Evolutionary conservation across 1,140 invertebrate genomes (phyloP).

Genomic region (Pseudachorutes palmiensis): DNA sequence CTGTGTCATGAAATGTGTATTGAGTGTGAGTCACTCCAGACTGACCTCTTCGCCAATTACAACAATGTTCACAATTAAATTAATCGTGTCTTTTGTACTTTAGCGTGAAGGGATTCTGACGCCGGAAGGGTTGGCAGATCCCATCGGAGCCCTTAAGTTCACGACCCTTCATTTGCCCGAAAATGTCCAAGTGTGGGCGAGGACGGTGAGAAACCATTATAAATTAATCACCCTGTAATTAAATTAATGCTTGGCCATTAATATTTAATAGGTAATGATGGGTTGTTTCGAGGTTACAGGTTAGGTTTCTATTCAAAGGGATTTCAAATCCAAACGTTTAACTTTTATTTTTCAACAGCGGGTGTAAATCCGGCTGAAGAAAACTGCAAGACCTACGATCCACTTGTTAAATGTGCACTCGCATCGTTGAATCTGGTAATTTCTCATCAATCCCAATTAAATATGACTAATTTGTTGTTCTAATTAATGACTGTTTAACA

Average conservation of each 20-base stretch:
- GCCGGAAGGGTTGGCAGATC: neutral
- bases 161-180: neutral
- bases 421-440: no score
- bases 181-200: neutral
- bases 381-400: slow-evolving; percentile 7
- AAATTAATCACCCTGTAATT: no score
- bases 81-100: neutral
- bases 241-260: no score
- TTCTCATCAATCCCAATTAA: no score
- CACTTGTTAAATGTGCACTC: neutral
- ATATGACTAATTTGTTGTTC: neutral
- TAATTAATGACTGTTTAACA: no score
- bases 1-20: slow-evolving; percentile 19
- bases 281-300: slow-evolving; percentile 2
- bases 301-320: neutral
- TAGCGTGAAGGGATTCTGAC: neutral
- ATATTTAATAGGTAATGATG: no score
- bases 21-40: neutral
- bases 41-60: neutral
- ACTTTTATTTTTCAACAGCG: neutral
- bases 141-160: neutral
- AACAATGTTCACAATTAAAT: neutral
- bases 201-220: neutral
- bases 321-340: neutral
- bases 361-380: neutral